Percentiles rank a stretch among this genome's conserved stretches.
Evolutionary conservation across 2,113 vertebrate genomes (phyloP).

Genomic region (Malurus melanocephalus): DNA sequence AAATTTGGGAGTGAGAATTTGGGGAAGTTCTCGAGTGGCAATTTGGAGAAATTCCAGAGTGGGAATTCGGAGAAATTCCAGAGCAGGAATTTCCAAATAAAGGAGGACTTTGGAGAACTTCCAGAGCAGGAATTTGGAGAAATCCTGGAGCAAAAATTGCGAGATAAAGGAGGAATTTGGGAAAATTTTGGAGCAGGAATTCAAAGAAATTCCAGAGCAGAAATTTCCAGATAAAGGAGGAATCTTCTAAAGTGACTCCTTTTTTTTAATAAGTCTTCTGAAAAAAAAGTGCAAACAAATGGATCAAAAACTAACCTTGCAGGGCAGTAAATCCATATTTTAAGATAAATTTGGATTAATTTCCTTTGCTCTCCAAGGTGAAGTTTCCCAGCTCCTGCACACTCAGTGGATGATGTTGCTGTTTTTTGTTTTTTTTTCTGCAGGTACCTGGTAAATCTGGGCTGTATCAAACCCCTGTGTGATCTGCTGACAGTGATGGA

Average conservation of each 20-base stretch:
- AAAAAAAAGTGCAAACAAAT: neutral
- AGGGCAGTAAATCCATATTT: neutral
- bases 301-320: neutral
- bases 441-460: constrained; percentile 93
- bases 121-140: no score
- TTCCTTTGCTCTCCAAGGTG: neutral
- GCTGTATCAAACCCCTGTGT: constrained; percentile 94
- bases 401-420: neutral
- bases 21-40: no score
- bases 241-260: accelerated
- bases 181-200: no score
- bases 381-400: neutral
- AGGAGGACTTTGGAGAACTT: neutral
- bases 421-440: neutral
- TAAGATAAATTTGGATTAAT: neutral
- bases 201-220: no score
- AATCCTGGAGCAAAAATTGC: no score
- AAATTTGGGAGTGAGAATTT: no score
- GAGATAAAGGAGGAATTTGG: no score
- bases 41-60: no score
- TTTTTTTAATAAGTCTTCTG: neutral
- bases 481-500: constrained; percentile 97
- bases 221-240: no score
- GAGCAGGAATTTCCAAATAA: no score
- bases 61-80: no score